These are phyloP conservation scores for Pyrrhosoma nymphula DNA, from an alignment of 2,888 invertebrate species.

Conservation along the genomic window DNA sequence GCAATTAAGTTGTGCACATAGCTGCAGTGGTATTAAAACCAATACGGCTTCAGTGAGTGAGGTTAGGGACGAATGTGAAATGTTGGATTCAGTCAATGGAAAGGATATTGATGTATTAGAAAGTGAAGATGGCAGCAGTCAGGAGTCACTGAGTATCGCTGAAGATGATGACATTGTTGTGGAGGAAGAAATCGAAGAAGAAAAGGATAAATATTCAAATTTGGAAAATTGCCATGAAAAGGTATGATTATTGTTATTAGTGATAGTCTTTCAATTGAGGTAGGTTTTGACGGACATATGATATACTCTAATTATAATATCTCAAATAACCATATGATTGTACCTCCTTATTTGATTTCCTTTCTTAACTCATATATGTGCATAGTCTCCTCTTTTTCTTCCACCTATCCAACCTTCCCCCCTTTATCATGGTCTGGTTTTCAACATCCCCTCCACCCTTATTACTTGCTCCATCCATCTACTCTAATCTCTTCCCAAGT, in stretches of 20 bases:
- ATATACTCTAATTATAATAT: too few species aligned
- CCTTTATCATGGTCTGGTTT: too few species aligned
- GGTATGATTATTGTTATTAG: not conserved
- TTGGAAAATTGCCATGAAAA: not conserved
- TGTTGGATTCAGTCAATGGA: conserved; percentile 54
- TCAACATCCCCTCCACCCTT: too few species aligned
- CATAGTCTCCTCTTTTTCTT: too few species aligned
- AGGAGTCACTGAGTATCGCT: conserved; percentile 55
- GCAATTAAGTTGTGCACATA: conserved; percentile 4
- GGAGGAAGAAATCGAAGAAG: conserved; percentile 53
- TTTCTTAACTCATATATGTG: too few species aligned
- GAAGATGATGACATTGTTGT: conserved; percentile 56
- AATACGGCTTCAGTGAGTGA: not conserved
- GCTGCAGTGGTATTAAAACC: not conserved
- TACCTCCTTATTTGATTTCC: too few species aligned
- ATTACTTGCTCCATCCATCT: too few species aligned
- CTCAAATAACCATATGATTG: too few species aligned
- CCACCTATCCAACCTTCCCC: too few species aligned
- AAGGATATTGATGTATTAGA: conserved; percentile 60
- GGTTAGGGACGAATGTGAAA: conserved; percentile 13
- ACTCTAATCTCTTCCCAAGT: too few species aligned
- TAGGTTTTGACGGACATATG: too few species aligned
- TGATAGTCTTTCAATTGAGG: too few species aligned
- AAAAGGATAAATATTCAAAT: conserved; percentile 9
- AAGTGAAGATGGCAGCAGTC: conserved; percentile 57